Base-by-base conservation (phyloP, 1,140 invertebrate genomes). In the Atta texana region DNA sequence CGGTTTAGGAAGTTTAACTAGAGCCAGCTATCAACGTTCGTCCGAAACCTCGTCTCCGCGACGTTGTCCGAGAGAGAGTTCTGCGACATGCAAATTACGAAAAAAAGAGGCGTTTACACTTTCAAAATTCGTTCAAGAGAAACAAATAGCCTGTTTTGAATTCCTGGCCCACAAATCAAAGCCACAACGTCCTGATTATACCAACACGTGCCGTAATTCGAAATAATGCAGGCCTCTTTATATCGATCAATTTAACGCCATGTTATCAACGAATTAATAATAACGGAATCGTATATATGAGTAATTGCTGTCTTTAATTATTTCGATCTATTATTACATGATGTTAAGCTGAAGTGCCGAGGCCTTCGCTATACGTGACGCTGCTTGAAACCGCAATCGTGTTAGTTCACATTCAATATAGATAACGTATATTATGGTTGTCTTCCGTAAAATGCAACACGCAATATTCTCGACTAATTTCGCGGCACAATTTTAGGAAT, bases 1-100 rank as follows among this genome's bases (percentile, higher is more conserved):
- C 69, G 89, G 87, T 90, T 91, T 89, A 71, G 89, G 64, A 90
- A 92, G 87, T 92, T 91, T 91, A 90, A 89, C 87, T 89, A 89
- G 90, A 89, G 89, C 80, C 18, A 74, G 90, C 92, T 91, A 92
- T 92, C 87, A 90, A 92, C 88, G 89, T 87, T 85, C 77, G 64
- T 86, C 87, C 90, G 59, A 91, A 87, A 90, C 63, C 89, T 49
- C 72, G 77, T 90, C 82, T 71, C 77, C 18, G 66, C 57, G 78
- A 61, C 21, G 61, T 44, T 80, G 63, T 77, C 84, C 74, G 39
- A 55, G 63, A 76, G 68, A 75, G 72, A 24, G 24, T 55, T 82
- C 12, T 28, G 53, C 53, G 53, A 74, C 14, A 82, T 21, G 44
- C 14, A 34, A 24, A 61, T 63, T 51, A 61, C 24, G 12, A 12